Conservation (phyloP, 2,797 vertebrate species). For the Champsocephalus gunnari region DNA sequence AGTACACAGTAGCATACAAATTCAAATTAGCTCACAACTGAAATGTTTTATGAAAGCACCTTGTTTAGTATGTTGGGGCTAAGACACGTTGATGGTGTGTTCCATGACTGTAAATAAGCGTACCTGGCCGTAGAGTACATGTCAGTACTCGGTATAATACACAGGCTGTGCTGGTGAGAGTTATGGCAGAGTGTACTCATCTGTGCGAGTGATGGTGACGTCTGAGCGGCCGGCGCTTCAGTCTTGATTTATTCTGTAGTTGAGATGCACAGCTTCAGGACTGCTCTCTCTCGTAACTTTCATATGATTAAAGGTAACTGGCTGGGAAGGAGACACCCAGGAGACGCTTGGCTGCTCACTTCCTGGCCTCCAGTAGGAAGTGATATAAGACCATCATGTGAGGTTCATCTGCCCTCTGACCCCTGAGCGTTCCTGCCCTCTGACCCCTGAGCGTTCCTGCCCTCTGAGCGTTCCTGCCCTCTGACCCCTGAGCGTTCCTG, state of each 20-base stretch:
- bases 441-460: too few species aligned
- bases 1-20: too few species aligned
- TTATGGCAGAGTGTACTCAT: neutral
- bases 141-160: neutral
- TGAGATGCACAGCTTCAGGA: neutral
- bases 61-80: too few species aligned
- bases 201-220: constrained; percentile 6
- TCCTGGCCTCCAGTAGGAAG: neutral
- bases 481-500: too few species aligned
- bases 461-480: too few species aligned
- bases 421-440: too few species aligned
- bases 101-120: too few species aligned
- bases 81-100: neutral
- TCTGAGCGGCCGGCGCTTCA: neutral
- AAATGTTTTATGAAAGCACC: too few species aligned
- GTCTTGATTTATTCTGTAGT: neutral
- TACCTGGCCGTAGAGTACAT: neutral
- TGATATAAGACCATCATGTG: neutral
- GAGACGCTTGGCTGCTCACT: neutral
- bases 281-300: neutral
- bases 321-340: neutral
- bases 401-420: neutral
- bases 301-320: neutral
- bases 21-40: too few species aligned
- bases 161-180: neutral